phyloP scores from a whole-genome alignment of 92 coral and sea anemone genomes.

The Virgularia gustaviana region DNA sequence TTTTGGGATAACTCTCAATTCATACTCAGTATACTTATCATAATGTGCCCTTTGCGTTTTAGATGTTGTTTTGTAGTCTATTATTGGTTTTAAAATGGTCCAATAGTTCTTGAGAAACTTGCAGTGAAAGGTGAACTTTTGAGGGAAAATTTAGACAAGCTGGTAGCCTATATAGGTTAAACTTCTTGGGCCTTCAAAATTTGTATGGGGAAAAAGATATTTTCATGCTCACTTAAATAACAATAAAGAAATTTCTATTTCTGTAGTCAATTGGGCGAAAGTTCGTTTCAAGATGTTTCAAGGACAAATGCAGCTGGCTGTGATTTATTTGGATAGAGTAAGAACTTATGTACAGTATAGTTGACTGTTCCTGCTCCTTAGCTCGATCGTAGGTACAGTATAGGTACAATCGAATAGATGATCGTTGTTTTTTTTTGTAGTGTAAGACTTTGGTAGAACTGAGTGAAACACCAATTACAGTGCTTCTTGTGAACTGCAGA shows the following conservation, averaged over 20 bases:
- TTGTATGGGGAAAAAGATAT: background rate
- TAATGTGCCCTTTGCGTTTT: too few species aligned
- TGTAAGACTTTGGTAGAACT: slow-evolving; percentile 66
- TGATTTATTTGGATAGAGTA: slow-evolving; percentile 88
- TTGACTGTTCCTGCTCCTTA: background rate
- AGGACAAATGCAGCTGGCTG: slow-evolving; percentile 95
- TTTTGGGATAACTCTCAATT: too few species aligned
- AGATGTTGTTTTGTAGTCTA: too few species aligned
- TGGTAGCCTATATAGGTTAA: too few species aligned
- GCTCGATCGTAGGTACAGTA: background rate
- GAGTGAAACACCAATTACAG: slow-evolving; percentile 72
- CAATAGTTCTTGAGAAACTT: too few species aligned
- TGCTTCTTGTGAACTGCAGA: slow-evolving; percentile 86
- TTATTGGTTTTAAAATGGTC: too few species aligned
- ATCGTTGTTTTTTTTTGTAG: slow-evolving; percentile 37
- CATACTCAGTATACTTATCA: too few species aligned
- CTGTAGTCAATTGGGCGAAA: slow-evolving; percentile 89
- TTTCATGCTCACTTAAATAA: background rate
- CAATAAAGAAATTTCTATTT: background rate
- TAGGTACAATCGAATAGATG: background rate
- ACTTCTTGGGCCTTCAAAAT: too few species aligned
- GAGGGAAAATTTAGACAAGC: too few species aligned
- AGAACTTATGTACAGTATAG: background rate
- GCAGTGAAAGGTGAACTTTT: too few species aligned
- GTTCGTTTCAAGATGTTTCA: slow-evolving; percentile 92